Base-by-base conservation (phyloP, 2,113 vertebrate species). In the Nymphicus hollandicus region DNA sequence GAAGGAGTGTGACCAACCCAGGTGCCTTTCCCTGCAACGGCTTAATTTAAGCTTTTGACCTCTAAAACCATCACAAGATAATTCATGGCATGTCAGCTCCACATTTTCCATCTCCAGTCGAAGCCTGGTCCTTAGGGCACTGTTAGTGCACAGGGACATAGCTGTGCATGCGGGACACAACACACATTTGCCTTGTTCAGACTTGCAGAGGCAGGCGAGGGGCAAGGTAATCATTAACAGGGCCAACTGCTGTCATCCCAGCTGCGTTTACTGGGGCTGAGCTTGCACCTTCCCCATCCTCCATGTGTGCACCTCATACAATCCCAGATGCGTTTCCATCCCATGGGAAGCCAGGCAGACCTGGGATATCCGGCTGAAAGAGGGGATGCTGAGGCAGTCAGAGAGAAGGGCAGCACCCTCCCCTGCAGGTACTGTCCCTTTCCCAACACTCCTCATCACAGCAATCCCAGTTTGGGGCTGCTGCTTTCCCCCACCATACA, bases 81-180 rank as follows among this genome's bases (percentile, higher is more conserved):
- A 86, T 88, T 94, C 41, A 64, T 6, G 5, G 81, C 61, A 27
- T 2, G 19, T 65, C 27, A 6, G 20, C 46, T 72, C 43, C 2
- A 2, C 33, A 10, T 88, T 92, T 81, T 84, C 65, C 81, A 69
- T 25, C 63, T 72, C 53, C 63, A 49, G 72, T 35, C 2, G 6
- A 84, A 83, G 49, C 61, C 47, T 56, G n/a, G 18, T 63, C 61
- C 37, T 73, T 17, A 22, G 37, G 74, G 55, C 68, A 60, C 47
- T 25, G 53, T 11, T 31, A 33, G 27, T 33, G 58, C 39, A 60
- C 0, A 1, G 52, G 47, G 27, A 60, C 39, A 4, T 44, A 60
- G 56, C 47, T 53, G 22, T 0, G 10, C 12, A 7, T 0, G 7
- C 56, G 6, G 23, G 6, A 22, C 56, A 61, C 0, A 0, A 55